Evolutionary conservation across 2,888 invertebrate genomes (phyloP).

Genomic region (Steinernema scapterisci): DNA sequence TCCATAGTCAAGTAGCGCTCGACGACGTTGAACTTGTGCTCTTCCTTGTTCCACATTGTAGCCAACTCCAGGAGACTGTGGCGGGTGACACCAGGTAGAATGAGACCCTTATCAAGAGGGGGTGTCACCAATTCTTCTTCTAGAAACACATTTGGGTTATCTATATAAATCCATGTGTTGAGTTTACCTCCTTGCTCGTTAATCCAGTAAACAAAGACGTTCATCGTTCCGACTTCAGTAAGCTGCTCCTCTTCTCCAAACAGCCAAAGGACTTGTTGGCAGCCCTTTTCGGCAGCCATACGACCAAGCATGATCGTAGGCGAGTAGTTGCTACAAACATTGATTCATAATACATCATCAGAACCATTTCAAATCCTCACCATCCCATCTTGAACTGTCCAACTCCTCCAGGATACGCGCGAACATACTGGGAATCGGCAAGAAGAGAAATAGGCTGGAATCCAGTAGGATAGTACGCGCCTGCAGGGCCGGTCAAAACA

Average conservation of each 20-base stretch:
- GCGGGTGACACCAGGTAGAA: conserved; percentile 91
- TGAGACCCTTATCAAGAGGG: conserved; percentile 83
- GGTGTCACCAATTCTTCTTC: conserved; percentile 90
- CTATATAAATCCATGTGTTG: background rate
- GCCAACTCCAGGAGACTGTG: conserved; percentile 83
- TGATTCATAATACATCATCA: background rate
- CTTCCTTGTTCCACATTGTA: conserved; percentile 76
- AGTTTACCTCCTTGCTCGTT: conserved; percentile 85
- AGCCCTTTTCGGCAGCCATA: conserved; percentile 80
- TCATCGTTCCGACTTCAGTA: conserved; percentile 98
- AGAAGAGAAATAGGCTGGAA: conserved; percentile 78
- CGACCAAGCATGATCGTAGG: conserved; percentile 72
- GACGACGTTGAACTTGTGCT: conserved; percentile 77
- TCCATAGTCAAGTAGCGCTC: conserved; percentile 85
- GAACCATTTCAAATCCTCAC: conserved; percentile 71
- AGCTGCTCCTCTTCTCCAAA: conserved; percentile 89
- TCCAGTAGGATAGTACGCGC: conserved; percentile 81
- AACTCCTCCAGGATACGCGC: conserved; percentile 84
- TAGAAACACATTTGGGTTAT: conserved; percentile 69
- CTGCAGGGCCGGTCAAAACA: conserved; percentile 89
- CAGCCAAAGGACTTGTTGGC: conserved; percentile 92
- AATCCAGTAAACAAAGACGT: conserved; percentile 85
- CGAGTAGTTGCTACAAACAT: conserved; percentile 71
- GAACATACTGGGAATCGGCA: conserved; percentile 84
- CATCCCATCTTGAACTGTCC: conserved; percentile 95